Evolutionary conservation across 2,888 invertebrate genomes (phyloP), one percentile per base, ranked within the genome.

Genomic region (Chironomus tentans): DNA sequence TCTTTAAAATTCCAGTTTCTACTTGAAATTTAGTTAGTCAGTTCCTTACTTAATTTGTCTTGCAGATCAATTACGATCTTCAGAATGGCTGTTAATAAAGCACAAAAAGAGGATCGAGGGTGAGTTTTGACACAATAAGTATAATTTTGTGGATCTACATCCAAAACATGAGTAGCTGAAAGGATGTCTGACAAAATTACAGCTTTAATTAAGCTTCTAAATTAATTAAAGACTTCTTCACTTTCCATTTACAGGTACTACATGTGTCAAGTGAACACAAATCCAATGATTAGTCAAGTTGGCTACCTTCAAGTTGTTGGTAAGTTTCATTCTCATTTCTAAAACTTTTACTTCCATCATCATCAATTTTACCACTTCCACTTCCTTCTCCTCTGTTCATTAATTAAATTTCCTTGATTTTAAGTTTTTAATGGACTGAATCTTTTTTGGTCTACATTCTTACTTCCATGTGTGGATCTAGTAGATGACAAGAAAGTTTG

Each of bases 251-350:
- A 12, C 65, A 74, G 74, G 48, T 74, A 74, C 15, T 68, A 74
- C 74, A 68, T 74, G 68, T 68, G 68, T 68, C 68, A 74, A 68
- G 74, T 74, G 79, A 96, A 96, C 85, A 95, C 95, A 70, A 92
- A 38, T 83, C 96, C 96, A 0, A 95, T 95, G 95, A 95, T 95
- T 82, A 95, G 93, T 82, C 95, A 95, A 88, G 94, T 95, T 50
- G 96, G 96, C 77, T 95, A 93, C 82, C 88, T 96, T 62, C 94
- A 95, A 85, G 95, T 96, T 78, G 94, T 95, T 56, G 95, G 96
- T 95, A 82, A 89, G 93, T 85, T 74, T 22, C 50, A 15, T 15
- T 18, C 62, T 22, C 7, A 15, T 18, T 15, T 15, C 13, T 15
- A 56, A 56, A 56, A 56, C 56, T 56, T 56, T 56, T 56, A 10